Evolutionary conservation across 2,888 invertebrate species (phyloP).

Genomic region (Neria commutata): DNA sequence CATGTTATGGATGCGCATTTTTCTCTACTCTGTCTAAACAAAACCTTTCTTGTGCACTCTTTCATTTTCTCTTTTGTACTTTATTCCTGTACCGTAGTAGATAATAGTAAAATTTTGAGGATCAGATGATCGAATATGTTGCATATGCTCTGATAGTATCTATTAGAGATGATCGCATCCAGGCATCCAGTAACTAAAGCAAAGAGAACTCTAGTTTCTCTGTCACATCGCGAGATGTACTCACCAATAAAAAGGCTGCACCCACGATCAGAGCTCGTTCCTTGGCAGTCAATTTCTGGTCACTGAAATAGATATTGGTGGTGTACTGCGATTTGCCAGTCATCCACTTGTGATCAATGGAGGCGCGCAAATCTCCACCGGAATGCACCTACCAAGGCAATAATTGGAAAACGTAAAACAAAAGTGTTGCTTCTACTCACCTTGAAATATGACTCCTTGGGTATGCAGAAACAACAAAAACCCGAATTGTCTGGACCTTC

Average conservation of each 20-base stretch:
- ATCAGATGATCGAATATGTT: too few species aligned
- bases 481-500: slow-evolving; percentile 72
- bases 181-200: neutral
- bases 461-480: slow-evolving; percentile 64
- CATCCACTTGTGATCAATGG: slow-evolving; percentile 76
- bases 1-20: too few species aligned
- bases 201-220: too few species aligned
- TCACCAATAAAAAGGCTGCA: slow-evolving; percentile 83
- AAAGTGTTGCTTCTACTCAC: slow-evolving; percentile 26
- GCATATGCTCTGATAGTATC: neutral
- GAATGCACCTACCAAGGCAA: slow-evolving; percentile 64
- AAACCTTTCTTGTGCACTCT: too few species aligned
- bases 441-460: slow-evolving; percentile 54
- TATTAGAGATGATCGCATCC: neutral
- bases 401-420: neutral
- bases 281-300: slow-evolving; percentile 72
- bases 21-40: too few species aligned
- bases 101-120: too few species aligned
- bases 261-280: slow-evolving; percentile 82
- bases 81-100: too few species aligned
- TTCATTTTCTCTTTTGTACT: too few species aligned
- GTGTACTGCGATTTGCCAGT: slow-evolving; percentile 72
- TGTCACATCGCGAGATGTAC: too few species aligned
- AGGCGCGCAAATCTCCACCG: slow-evolving; percentile 59
- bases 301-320: slow-evolving; percentile 77